phyloP scores from a whole-genome alignment of 2,888 invertebrate species.

The Punctoribates punctum region DNA sequence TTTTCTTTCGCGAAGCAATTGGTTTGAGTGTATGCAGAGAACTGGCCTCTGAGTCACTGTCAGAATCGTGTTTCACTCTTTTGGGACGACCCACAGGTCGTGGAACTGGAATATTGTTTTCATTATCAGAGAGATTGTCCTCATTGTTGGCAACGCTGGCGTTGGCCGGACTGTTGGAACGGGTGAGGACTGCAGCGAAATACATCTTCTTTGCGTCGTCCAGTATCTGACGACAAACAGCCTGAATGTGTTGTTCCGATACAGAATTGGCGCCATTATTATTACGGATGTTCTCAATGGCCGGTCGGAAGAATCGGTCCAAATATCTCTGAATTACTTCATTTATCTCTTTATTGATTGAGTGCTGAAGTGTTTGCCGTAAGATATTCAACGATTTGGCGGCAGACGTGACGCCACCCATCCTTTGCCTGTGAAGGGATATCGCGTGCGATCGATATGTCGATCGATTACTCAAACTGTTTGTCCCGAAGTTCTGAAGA shows the following conservation, averaged over 20 bases:
- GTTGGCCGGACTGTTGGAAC: constrained; percentile 24
- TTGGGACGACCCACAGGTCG: neutral
- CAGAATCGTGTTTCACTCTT: constrained; percentile 19
- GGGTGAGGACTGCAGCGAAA: constrained; percentile 50
- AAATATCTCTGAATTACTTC: constrained; percentile 71
- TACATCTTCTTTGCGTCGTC: constrained; percentile 70
- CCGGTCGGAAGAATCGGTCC: constrained; percentile 75
- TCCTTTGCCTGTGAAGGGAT: constrained; percentile 55
- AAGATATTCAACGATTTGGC: constrained; percentile 70
- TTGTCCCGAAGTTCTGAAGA: constrained; percentile 62
- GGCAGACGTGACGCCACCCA: constrained; percentile 60
- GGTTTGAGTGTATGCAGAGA: constrained; percentile 43
- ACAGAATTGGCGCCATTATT: constrained; percentile 72
- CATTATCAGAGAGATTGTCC: constrained; percentile 47
- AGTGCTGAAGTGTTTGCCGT: constrained; percentile 69
- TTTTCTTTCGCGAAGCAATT: constrained; percentile 30
- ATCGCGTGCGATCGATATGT: constrained; percentile 53
- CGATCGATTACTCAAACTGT: constrained; percentile 51
- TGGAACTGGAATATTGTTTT: constrained; percentile 42
- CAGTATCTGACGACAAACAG: constrained; percentile 71
- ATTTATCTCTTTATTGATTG: constrained; percentile 73
- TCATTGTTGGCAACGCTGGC: neutral
- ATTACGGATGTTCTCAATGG: constrained; percentile 69
- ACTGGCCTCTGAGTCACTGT: constrained; percentile 48
- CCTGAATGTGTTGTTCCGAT: constrained; percentile 65